Base-by-base conservation (phyloP, 1,140 invertebrate species). In the Ephestia elutella region DNA sequence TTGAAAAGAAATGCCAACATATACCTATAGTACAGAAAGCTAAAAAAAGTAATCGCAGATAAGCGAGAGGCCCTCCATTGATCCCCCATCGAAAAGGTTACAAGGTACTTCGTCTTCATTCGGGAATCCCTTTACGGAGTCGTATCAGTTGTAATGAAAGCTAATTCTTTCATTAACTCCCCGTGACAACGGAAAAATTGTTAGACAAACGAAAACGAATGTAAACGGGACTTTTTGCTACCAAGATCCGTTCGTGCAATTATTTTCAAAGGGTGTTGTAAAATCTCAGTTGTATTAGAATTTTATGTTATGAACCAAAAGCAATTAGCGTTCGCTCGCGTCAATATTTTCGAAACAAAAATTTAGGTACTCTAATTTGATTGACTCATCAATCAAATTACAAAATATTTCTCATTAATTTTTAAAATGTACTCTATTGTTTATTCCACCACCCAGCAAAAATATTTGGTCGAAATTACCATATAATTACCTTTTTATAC, bases 91-190 rank as follows among this genome's bases (percentile, higher is more conserved):
- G 71, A 68, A 76, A 76, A 82, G 77, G 73, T 81, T 77, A 68
- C 75, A 66, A 75, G 74, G 75, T 73, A 81, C 75, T 80, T 75
- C 75, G 71, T 80, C 73, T 80, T 82, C 71, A 81, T 86, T 86
- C 77, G 73, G 68, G 67, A 78, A 84, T 80, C 79, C 76, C 80
- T 88, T 86, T 85, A 85, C 85, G 82, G 78, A 78, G 80, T 79
- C 83, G 78, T 81, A 84, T 86, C 75, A 78, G 67, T 75, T 77
- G 83, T 88, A 86, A 88, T 87, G 84, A 87, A 88, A 82, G 82
- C 84, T 87, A 88, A 88, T 88, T 88, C 86, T 85, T 87, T 88
- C 86, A 88, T 88, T 88, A 88, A 76, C 75, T 78, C 65, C 68
- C 69, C 74, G 86, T 86, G 83, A 86, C 81, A 86, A 83, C 76